Base-by-base conservation (phyloP, 2,888 invertebrate species). In the Dryadula phaetusa region DNA sequence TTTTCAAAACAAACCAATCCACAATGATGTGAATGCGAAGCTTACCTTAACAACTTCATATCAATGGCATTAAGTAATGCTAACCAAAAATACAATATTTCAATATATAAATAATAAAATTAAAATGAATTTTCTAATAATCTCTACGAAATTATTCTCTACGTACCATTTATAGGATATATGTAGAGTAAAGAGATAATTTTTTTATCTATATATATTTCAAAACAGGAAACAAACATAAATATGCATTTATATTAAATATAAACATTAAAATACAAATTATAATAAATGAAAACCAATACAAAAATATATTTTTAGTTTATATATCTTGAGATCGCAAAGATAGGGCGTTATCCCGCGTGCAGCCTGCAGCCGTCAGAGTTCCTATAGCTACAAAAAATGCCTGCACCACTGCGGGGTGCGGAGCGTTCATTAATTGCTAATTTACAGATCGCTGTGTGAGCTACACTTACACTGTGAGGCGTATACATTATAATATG, bases 361-460 rank as follows among this genome's bases (percentile, higher is more conserved):
- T 72, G 66, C 54, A 62, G 25, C 66, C 54, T 28, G 60, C 49
- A 65, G 72, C 70, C 73, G 66, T 71, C 69, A 72, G 74, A 71
- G 73, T 74, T 76, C 75, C 72, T 75, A 77, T 74, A 71, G 73
- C 69, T 70, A 75, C 74, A 69, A 69, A 69, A 77, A 77, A 74
- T 69, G 62, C 34, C 64, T 60, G 70, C 75, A 72, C 74, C 76
- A 78, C 77, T 78, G 75, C 75, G 73, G 73, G 64, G 72, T 72
- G 70, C 72, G 74, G 75, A 71, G 76, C 77, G 77, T 77, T 77
- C 90, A 92, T 92, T 92, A 91, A 91, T 91, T 87, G 88, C 87
- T 77, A 91, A 92, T 92, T 90, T 92, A 84, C 87, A 85, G 87
- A 88, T 91, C 88, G 79, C 80, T 85, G 85, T 84, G 82, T 84